Evolutionary conservation across 1,140 invertebrate species (phyloP).

Genomic region (Philaenus spumarius): DNA sequence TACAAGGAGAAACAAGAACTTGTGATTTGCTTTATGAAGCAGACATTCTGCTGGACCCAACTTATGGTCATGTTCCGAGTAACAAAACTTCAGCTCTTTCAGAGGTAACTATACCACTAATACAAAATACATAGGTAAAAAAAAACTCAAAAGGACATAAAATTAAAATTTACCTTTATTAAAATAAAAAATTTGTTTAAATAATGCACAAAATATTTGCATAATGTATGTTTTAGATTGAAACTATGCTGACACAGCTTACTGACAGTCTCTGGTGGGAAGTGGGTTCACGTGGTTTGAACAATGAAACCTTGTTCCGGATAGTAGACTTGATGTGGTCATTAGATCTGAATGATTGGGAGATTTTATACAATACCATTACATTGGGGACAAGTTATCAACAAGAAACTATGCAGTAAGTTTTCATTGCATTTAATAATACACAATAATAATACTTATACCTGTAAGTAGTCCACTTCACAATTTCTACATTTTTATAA

Average conservation of each 20-base stretch:
- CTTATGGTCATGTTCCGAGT: slow-evolving; percentile 25
- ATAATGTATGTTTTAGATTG: slow-evolving; percentile 25
- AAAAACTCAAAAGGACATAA: too few species aligned
- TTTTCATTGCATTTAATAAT: too few species aligned
- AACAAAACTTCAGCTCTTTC: slow-evolving; percentile 24
- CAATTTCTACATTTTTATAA: too few species aligned
- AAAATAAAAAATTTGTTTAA: too few species aligned
- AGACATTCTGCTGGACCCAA: slow-evolving; percentile 22
- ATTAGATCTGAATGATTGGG: slow-evolving; percentile 45
- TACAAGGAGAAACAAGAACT: not conserved
- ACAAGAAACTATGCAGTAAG: slow-evolving; percentile 48
- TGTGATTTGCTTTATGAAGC: not conserved
- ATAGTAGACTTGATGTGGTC: slow-evolving; percentile 45
- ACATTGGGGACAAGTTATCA: slow-evolving; percentile 54
- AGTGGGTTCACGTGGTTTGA: slow-evolving; percentile 40
- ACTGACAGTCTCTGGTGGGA: slow-evolving; percentile 41
- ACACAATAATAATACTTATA: too few species aligned
- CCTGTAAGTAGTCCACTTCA: too few species aligned
- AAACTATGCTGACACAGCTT: slow-evolving; percentile 35
- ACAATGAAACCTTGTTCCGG: slow-evolving; percentile 41
- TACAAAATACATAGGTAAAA: too few species aligned
- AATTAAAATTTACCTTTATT: too few species aligned
- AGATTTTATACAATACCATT: slow-evolving; percentile 46
- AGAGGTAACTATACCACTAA: slow-evolving; percentile 30
- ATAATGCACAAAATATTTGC: too few species aligned